Conservation (phyloP, 2,888 invertebrate species). For the Gymnoscelis rufifasciata region DNA sequence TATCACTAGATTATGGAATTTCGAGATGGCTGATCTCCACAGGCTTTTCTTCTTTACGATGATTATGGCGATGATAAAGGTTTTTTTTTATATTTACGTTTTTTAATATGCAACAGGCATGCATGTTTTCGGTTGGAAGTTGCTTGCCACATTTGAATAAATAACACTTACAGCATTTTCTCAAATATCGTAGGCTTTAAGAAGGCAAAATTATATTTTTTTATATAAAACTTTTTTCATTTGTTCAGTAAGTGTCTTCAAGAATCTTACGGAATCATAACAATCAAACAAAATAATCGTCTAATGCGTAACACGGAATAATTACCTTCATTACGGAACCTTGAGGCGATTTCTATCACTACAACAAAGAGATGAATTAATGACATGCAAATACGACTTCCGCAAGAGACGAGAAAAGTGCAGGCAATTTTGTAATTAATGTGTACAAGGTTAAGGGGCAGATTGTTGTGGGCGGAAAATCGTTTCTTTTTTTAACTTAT, state of each 20-base stretch:
- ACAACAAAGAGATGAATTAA: slow-evolving; percentile 58
- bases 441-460: slow-evolving; percentile 39
- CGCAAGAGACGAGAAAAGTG: slow-evolving; percentile 63
- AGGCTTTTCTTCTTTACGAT: no score
- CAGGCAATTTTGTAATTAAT: slow-evolving; percentile 52
- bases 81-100: no score
- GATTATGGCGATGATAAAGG: no score
- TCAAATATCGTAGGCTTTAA: no score
- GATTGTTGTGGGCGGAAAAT: not conserved
- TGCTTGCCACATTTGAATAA: no score
- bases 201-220: not conserved
- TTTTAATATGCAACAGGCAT: no score
- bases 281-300: slow-evolving; percentile 34
- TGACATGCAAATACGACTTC: slow-evolving; percentile 71
- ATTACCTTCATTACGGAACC: slow-evolving; percentile 62
- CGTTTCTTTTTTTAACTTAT: no score
- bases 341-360: slow-evolving; percentile 67
- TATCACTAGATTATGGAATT: no score
- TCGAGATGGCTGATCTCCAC: no score
- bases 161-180: no score
- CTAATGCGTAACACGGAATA: slow-evolving; percentile 47
- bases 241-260: not conserved
- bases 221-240: not conserved
- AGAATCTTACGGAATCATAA: slow-evolving; percentile 18
- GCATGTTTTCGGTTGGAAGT: no score